These are phyloP conservation scores for Semnornis frantzii DNA, from an alignment of 2,113 vertebrate species.

Conservation along the genomic window DNA sequence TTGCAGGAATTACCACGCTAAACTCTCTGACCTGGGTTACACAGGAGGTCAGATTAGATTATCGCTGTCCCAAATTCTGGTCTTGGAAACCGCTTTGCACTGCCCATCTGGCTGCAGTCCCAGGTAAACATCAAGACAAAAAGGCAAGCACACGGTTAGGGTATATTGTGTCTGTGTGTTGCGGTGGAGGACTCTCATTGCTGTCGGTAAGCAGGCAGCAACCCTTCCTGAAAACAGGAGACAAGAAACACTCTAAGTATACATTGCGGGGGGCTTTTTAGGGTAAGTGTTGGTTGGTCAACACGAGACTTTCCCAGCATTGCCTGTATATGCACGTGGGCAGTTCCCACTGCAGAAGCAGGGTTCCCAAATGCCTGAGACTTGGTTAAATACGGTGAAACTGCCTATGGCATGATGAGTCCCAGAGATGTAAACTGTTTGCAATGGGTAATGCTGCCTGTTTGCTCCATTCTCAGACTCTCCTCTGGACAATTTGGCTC, in stretches of 20 bases:
- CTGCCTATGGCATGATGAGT: accelerated
- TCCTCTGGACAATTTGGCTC: too few species aligned
- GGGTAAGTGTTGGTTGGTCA: neutral
- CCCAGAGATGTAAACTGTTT: neutral
- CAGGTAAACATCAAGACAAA: neutral
- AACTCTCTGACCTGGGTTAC: conserved; percentile 45
- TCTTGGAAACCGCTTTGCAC: conserved; percentile 17
- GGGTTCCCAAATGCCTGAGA: neutral
- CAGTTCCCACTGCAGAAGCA: neutral
- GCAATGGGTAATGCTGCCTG: neutral
- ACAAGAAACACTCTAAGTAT: neutral
- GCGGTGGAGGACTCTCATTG: neutral
- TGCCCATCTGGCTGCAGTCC: conserved; percentile 37
- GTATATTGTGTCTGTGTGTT: neutral
- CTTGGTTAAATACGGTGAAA: neutral
- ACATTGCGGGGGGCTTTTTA: neutral
- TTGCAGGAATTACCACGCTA: conserved; percentile 16
- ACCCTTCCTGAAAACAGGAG: neutral
- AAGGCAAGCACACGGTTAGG: accelerated
- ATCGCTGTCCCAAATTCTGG: neutral
- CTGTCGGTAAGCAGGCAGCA: neutral
- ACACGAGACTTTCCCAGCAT: neutral
- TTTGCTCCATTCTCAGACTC: neutral
- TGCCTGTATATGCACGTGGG: neutral
- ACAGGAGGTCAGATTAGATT: conserved; percentile 38